phyloP scores from a whole-genome alignment of 2,888 invertebrate genomes.

The Apoderus coryli region DNA sequence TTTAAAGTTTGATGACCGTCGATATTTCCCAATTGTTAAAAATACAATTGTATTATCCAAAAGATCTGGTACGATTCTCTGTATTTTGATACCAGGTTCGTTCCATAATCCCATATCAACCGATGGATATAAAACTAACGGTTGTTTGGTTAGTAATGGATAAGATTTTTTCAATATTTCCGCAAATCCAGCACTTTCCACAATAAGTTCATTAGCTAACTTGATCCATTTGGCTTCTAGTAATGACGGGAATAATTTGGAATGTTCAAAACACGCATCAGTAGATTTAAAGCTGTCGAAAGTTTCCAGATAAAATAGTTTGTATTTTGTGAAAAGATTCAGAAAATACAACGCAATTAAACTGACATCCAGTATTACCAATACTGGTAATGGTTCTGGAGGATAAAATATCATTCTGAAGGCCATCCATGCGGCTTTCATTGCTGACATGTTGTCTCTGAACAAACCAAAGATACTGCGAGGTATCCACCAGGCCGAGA shows the following conservation, averaged over 20 bases:
- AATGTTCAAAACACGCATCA: conserved; percentile 21
- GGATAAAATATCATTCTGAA: conserved; percentile 22
- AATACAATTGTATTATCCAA: conserved; percentile 24
- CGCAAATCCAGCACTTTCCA: conserved; percentile 24
- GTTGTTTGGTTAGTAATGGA: conserved; percentile 20
- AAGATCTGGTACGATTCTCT: conserved; percentile 27
- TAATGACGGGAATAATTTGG: conserved; percentile 22
- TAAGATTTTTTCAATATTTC: conserved; percentile 26
- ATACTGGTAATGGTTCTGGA: conserved; percentile 22
- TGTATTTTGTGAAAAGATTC: conserved; percentile 22
- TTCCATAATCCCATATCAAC: conserved; percentile 27
- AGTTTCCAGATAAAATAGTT: conserved; percentile 24
- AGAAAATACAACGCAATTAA: conserved; percentile 23
- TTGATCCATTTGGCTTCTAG: conserved; percentile 25
- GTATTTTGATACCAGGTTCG: conserved; percentile 23
- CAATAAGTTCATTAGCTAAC: conserved; percentile 26
- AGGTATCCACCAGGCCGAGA: conserved; percentile 27
- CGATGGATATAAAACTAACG: conserved; percentile 24
- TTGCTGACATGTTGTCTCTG: conserved; percentile 15
- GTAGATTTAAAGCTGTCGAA: conserved; percentile 19
- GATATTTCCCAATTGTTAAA: conserved; percentile 26
- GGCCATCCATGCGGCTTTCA: conserved; percentile 25
- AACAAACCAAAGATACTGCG: conserved; percentile 21
- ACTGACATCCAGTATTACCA: conserved; percentile 25
- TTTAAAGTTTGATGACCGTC: conserved; percentile 25